A percentile compares a stretch with the other conserved stretches of the same genome.
phyloP scores from a whole-genome alignment of 2,888 invertebrate species.

The Eilema sororculum region DNA sequence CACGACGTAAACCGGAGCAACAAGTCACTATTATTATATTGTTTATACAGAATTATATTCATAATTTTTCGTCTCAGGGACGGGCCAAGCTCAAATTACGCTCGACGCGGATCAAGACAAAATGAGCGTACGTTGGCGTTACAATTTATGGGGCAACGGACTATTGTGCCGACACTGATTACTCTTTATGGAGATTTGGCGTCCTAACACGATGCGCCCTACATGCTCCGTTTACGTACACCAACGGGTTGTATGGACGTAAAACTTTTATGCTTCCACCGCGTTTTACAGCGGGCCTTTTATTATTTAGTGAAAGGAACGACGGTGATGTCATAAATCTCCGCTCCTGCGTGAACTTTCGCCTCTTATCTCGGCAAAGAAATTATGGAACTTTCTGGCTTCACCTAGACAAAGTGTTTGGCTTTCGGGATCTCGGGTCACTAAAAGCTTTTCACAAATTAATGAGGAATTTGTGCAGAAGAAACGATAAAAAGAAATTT shows the following conservation, averaged over 20 bases:
- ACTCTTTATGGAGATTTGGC: constrained; percentile 83
- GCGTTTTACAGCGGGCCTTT: constrained; percentile 86
- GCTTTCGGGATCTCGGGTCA: constrained; percentile 81
- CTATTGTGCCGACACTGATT: constrained; percentile 82
- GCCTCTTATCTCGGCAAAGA: constrained; percentile 86
- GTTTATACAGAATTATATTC: constrained; percentile 50
- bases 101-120: constrained; percentile 52
- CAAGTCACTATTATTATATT: constrained; percentile 50
- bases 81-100: constrained; percentile 43
- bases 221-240: constrained; percentile 74
- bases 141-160: constrained; percentile 74
- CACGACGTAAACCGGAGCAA: constrained; percentile 36
- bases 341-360: constrained; percentile 86
- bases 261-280: constrained; percentile 84
- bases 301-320: constrained; percentile 87
- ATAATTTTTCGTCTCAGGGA: constrained; percentile 45
- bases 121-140: constrained; percentile 69
- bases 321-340: constrained; percentile 87
- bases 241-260: constrained; percentile 85
- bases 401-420: constrained; percentile 86
- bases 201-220: constrained; percentile 73
- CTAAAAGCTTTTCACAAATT: constrained; percentile 80
- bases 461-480: constrained; percentile 68
- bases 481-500: constrained; percentile 56
- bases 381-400: constrained; percentile 86